Conservation (phyloP, 2,888 invertebrate species). For the Caenorhabditis sp. region DNA sequence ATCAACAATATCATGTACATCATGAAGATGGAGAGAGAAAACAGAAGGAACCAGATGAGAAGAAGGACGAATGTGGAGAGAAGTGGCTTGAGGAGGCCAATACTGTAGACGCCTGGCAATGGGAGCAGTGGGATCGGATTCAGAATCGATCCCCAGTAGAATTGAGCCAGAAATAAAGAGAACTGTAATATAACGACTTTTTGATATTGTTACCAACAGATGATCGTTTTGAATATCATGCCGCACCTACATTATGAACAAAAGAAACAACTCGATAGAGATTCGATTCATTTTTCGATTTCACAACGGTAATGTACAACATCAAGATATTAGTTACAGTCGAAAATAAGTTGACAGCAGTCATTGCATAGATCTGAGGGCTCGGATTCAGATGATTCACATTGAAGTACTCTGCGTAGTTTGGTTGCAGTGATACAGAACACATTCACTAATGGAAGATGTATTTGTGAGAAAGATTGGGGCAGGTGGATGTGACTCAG, state of each 20-base stretch:
- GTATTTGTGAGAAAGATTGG: no score
- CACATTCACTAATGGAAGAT: no score
- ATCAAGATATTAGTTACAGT: not conserved
- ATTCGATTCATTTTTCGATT: slow-evolving; percentile 20
- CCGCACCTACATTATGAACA: slow-evolving; percentile 24
- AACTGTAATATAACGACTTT: slow-evolving; percentile 8
- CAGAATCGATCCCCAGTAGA: slow-evolving; percentile 33
- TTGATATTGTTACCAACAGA: not conserved
- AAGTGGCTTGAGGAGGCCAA: slow-evolving; percentile 3
- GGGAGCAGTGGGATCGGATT: slow-evolving; percentile 33
- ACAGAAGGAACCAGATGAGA: slow-evolving; percentile 21
- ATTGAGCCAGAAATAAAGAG: slow-evolving; percentile 27
- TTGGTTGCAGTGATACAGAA: not conserved
- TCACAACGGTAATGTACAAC: slow-evolving; percentile 19
- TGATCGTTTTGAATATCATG: no score
- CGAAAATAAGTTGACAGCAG: slow-evolving; percentile 3
- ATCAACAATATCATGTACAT: slow-evolving; percentile 35
- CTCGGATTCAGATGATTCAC: not conserved
- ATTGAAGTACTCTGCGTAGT: not conserved
- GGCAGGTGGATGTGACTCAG: not conserved
- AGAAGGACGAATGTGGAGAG: slow-evolving; percentile 17
- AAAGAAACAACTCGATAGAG: slow-evolving; percentile 15
- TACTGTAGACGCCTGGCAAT: slow-evolving; percentile 14
- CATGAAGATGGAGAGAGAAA: slow-evolving; percentile 30
- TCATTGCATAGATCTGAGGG: not conserved